A percentile compares a stretch with the other conserved stretches of the same genome.
These are phyloP conservation scores for Macquaria ambigua DNA, from an alignment of 2,113 vertebrate species.

Conservation along the genomic window DNA sequence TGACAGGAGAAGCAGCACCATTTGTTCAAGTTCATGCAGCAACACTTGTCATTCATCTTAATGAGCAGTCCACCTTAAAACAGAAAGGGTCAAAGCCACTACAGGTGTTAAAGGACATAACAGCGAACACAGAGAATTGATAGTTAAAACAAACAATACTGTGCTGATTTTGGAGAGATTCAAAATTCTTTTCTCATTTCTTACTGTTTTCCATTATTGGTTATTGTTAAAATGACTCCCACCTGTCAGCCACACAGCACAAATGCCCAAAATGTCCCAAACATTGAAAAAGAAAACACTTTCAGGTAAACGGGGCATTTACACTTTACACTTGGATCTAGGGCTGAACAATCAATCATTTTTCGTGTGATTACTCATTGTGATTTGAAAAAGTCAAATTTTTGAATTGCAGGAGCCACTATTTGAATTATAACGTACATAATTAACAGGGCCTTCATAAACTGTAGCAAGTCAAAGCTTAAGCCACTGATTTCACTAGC, in stretches of 20 bases:
- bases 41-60: constrained; percentile 16
- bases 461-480: not conserved
- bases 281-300: too few species aligned
- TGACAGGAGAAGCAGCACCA: constrained; percentile 3
- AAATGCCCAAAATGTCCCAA: too few species aligned
- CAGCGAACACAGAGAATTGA: not conserved
- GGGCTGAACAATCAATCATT: not conserved
- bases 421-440: not conserved
- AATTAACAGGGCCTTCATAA: not conserved
- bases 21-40: not conserved
- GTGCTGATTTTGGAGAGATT: not conserved
- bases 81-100: constrained; percentile 10
- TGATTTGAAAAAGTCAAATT: not conserved
- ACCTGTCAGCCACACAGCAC: too few species aligned
- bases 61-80: constrained; percentile 19
- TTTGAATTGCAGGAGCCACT: not conserved
- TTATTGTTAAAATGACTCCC: too few species aligned
- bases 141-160: not conserved
- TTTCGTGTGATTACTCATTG: not conserved
- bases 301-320: too few species aligned
- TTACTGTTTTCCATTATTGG: not conserved
- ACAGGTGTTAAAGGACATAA: not conserved
- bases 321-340: too few species aligned
- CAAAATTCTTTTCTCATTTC: not conserved
- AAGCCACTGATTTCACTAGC: not conserved